A percentile compares a stretch with the other conserved stretches of the same genome.
These are phyloP conservation scores for Aurelia aurita complex sp. Pacific DNA, from an alignment of 30 jellyfish, hydroid and myxozoan species.

Conservation along the genomic window DNA sequence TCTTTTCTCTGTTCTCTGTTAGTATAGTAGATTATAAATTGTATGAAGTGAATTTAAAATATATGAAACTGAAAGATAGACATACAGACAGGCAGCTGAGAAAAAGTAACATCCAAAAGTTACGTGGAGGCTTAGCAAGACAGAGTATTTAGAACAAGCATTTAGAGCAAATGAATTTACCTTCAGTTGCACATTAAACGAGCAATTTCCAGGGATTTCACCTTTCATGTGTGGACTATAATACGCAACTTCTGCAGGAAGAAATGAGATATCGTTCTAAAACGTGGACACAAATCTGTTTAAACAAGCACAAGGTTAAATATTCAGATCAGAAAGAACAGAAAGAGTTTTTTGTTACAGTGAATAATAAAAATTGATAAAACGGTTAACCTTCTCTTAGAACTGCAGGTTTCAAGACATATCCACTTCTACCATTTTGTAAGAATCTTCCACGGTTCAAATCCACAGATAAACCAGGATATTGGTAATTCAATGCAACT, in stretches of 20 bases:
- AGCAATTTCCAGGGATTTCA: conserved; percentile 94
- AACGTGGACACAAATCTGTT: not conserved
- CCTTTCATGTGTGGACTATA: conserved; percentile 92
- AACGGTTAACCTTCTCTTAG: conserved; percentile 87
- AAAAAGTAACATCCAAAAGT: too few species aligned
- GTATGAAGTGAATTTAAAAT: too few species aligned
- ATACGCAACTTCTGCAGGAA: conserved; percentile 87
- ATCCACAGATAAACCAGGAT: conserved; percentile 93
- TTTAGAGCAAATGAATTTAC: conserved; percentile 23
- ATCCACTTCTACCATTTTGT: conserved; percentile 95
- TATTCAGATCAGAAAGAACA: not conserved
- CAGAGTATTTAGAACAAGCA: not conserved
- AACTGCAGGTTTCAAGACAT: conserved; percentile 92
- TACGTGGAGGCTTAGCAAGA: not conserved
- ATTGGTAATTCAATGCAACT: conserved; percentile 96
- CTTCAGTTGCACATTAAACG: conserved; percentile 80
- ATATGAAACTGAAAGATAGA: too few species aligned
- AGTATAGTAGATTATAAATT: too few species aligned
- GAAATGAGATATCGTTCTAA: not conserved
- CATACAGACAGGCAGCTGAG: not conserved
- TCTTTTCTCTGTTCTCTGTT: too few species aligned
- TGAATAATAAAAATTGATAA: not conserved
- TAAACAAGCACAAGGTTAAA: not conserved
- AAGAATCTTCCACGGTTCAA: conserved; percentile 89
- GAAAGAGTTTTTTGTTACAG: too few species aligned